phyloP scores from a whole-genome alignment of 1,140 invertebrate genomes.

The Melipona quadrifasciata region DNA sequence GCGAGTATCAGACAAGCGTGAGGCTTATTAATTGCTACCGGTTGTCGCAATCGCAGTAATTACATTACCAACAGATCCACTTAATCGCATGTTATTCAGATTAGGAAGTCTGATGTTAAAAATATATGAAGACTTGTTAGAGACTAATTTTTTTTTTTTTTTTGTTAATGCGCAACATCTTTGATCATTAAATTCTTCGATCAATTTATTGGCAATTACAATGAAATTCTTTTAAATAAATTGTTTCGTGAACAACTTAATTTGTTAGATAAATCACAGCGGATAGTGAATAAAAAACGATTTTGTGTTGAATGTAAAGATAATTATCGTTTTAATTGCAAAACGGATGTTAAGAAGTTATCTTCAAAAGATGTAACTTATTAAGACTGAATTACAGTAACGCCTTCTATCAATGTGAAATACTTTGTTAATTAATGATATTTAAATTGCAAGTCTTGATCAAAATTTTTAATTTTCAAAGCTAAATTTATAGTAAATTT shows the following conservation, averaged over 20 bases:
- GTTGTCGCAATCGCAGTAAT: slow-evolving; percentile 54
- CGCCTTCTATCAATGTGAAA: too few species aligned
- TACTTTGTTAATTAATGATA: too few species aligned
- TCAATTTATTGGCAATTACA: background rate
- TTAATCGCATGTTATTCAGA: slow-evolving; percentile 23
- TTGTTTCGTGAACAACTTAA: background rate
- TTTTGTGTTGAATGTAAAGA: background rate
- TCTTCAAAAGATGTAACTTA: background rate
- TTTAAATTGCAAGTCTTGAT: too few species aligned
- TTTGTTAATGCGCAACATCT: background rate
- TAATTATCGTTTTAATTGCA: slow-evolving; percentile 13
- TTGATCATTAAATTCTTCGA: background rate
- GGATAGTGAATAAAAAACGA: background rate
- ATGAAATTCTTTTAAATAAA: background rate
- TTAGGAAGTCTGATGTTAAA: background rate
- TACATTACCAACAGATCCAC: slow-evolving; percentile 26
- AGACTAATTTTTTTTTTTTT: background rate
- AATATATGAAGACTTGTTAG: background rate
- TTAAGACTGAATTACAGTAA: background rate
- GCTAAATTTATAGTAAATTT: too few species aligned
- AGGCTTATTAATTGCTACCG: slow-evolving; percentile 46
- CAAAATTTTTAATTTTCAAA: too few species aligned
- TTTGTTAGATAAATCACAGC: too few species aligned
- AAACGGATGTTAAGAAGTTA: background rate
- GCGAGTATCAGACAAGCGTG: slow-evolving; percentile 18